Percentiles rank a stretch among this genome's conserved stretches.
Evolutionary conservation across 1,140 invertebrate genomes (phyloP).

Genomic region (Drosophila mayri): DNA sequence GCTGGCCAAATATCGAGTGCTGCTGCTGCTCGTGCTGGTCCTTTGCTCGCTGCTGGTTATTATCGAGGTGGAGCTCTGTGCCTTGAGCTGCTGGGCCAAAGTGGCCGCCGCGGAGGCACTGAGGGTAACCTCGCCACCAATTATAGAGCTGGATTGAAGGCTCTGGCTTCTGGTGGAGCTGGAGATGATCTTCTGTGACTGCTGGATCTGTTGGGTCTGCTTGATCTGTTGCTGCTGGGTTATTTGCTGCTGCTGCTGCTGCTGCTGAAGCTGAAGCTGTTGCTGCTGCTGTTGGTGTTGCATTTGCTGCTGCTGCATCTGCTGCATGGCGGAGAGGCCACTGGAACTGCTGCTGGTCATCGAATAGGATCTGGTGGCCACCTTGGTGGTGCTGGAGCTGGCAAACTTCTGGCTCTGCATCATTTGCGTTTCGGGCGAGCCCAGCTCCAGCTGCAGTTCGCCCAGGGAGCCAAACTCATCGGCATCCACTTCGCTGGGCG

Average conservation of each 20-base stretch:
- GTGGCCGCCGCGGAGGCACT: conserved; percentile 33
- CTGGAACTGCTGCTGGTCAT: conserved; percentile 65
- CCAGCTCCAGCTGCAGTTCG: conserved; percentile 58
- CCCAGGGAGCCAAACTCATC: conserved; percentile 74
- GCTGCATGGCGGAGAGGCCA: conserved; percentile 12
- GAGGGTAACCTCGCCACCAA: conserved; percentile 54
- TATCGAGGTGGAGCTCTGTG: conserved; percentile 81
- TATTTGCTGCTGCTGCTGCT: conserved; percentile 28
- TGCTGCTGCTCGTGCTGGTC: conserved; percentile 63
- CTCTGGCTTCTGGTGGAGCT: conserved; percentile 80
- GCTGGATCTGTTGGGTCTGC: conserved; percentile 27
- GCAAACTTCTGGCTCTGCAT: conserved; percentile 42
- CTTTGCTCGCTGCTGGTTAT: conserved; percentile 76
- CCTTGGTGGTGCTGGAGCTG: conserved; percentile 60
- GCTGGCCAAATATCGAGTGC: conserved; percentile 54
- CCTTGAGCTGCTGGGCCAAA: conserved; percentile 76
- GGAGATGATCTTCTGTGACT: conserved; percentile 73
- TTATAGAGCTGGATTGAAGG: conserved; percentile 77
- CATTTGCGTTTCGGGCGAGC: conserved; percentile 42
- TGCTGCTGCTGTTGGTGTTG: conserved; percentile 15
- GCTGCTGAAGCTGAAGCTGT: neutral
- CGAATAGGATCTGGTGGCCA: conserved; percentile 75
- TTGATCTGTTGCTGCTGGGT: conserved; percentile 27
- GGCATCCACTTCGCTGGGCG: conserved; percentile 80
- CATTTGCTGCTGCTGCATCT: conserved; percentile 9